Conservation (phyloP, 2,797 vertebrate species). For the Enteromius afrohamiltoni region DNA sequence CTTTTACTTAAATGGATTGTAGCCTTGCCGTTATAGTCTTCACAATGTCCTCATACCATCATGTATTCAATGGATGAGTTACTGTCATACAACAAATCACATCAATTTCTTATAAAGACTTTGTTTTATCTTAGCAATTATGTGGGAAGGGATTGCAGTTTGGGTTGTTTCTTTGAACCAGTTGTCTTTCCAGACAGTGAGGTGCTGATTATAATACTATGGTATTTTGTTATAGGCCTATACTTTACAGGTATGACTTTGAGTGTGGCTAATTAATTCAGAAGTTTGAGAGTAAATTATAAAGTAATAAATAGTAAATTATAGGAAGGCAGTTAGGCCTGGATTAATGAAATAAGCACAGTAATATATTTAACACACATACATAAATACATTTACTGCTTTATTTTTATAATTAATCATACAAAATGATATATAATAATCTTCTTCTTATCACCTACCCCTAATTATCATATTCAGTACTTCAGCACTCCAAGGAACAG, state of each 20-base stretch:
- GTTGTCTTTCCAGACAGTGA: neutral
- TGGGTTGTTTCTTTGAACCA: neutral
- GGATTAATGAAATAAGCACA: neutral
- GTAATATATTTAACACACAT: neutral
- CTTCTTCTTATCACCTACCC: neutral
- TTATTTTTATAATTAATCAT: neutral
- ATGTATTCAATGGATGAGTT: neutral
- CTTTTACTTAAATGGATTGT: constrained; percentile 5
- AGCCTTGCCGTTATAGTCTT: neutral
- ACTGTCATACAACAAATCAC: neutral
- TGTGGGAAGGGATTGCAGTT: constrained; percentile 1
- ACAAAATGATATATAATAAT: neutral
- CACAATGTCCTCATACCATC: neutral
- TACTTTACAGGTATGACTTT: neutral
- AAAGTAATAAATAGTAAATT: neutral
- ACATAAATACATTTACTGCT: neutral
- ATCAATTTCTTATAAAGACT: neutral
- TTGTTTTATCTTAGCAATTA: neutral
- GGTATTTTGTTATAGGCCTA: neutral
- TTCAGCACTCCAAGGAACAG: neutral
- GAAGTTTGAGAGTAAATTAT: neutral
- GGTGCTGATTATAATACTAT: neutral
- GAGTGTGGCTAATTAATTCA: neutral
- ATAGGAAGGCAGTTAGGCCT: neutral
- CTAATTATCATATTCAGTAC: neutral